A percentile compares a stretch with the other conserved stretches of the same genome.
Evolutionary conservation across 37 sponge, comb jelly and placozoan species (phyloP).

Genomic region (Ianthella basta): DNA sequence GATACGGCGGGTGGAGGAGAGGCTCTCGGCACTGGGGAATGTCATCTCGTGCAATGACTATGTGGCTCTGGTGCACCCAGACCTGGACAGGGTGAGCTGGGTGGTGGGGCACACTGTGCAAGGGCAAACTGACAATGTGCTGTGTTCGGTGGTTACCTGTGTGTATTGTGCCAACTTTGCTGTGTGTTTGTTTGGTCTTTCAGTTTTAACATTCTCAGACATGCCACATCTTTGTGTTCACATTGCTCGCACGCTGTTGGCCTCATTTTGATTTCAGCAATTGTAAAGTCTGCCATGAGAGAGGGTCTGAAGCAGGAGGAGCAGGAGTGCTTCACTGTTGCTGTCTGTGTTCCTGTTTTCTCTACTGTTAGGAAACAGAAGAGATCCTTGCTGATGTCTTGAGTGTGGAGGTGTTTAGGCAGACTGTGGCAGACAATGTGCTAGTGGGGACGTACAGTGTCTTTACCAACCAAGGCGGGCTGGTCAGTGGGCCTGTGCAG

Average conservation of each 20-base stretch:
- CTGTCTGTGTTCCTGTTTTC: no score
- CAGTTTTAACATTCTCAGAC: no score
- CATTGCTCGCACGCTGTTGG: no score
- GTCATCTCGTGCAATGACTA: conserved; percentile 99
- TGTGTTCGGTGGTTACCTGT: neutral
- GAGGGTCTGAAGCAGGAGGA: no score
- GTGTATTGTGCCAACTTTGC: no score
- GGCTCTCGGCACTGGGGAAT: conserved; percentile 97
- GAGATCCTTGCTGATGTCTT: conserved; percentile 94
- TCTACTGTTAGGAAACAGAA: conserved; percentile 85
- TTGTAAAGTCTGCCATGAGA: no score
- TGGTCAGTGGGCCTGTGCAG: conserved; percentile 59
- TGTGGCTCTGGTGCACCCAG: conserved; percentile 96
- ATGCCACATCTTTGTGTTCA: no score
- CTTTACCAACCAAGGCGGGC: conserved; percentile 94
- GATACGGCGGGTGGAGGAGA: conserved; percentile 96
- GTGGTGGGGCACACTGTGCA: neutral
- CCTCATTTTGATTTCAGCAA: no score
- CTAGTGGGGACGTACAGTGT: conserved; percentile 95
- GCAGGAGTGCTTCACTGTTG: no score
- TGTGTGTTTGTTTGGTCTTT: neutral
- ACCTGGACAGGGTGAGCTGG: conserved; percentile 87
- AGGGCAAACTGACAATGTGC: neutral
- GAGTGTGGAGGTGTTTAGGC: conserved; percentile 96
- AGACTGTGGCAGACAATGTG: conserved; percentile 94